These are phyloP conservation scores for Tetramorium bicarinatum DNA, from an alignment of 2,888 invertebrate genomes.

Conservation along the genomic window DNA sequence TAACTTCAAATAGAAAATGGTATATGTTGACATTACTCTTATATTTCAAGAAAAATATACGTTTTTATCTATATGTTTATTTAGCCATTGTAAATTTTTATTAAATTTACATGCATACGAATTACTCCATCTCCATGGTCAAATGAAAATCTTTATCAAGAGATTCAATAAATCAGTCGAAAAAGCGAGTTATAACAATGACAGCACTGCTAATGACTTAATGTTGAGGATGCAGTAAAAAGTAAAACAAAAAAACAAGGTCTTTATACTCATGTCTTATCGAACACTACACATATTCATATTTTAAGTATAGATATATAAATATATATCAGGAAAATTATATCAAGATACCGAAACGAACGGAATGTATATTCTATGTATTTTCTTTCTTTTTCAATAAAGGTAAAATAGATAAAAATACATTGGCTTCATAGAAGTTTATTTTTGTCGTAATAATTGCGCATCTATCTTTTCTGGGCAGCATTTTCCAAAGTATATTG, in stretches of 20 bases:
- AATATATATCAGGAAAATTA: slow-evolving; percentile 67
- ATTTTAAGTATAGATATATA: slow-evolving; percentile 32
- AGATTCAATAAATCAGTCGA: background rate
- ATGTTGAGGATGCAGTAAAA: slow-evolving; percentile 57
- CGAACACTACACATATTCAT: slow-evolving; percentile 11
- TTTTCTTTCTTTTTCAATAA: slow-evolving; percentile 77
- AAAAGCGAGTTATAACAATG: background rate
- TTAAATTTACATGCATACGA: background rate
- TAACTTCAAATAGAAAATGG: background rate
- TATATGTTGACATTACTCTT: background rate
- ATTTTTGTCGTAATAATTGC: slow-evolving; percentile 19
- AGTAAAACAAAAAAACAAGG: slow-evolving; percentile 7
- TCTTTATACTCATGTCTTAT: slow-evolving; percentile 21
- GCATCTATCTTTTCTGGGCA: background rate
- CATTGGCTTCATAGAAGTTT: slow-evolving; percentile 22
- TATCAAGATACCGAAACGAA: slow-evolving; percentile 70
- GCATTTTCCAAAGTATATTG: slow-evolving; percentile 3
- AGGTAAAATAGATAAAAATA: slow-evolving; percentile 63
- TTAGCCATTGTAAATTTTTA: slow-evolving; percentile 19
- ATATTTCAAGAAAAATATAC: background rate
- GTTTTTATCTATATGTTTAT: background rate
- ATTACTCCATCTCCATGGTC: background rate
- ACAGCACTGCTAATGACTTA: background rate
- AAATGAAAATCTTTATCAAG: slow-evolving; percentile 2
- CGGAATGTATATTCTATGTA: slow-evolving; percentile 74